Evolutionary conservation across 2,797 vertebrate genomes (phyloP).

Genomic region (Macropodus opercularis): DNA sequence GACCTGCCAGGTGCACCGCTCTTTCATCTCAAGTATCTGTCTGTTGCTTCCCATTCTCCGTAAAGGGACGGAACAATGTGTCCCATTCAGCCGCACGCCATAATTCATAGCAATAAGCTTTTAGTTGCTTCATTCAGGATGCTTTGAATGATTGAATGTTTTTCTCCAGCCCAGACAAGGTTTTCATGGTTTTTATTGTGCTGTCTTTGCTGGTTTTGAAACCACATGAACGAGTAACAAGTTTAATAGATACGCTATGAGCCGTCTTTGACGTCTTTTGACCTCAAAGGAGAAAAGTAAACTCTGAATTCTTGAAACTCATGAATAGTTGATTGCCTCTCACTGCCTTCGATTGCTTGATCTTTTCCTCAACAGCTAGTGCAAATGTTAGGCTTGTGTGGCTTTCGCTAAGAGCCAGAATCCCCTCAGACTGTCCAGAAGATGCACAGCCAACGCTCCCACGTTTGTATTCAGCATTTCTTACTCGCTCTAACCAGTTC

Average conservation of each 20-base stretch:
- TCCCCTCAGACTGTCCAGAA: too few species aligned
- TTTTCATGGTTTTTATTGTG: conserved; percentile 14
- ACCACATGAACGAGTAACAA: conserved; percentile 6
- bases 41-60: conserved; percentile 54
- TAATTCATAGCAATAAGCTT: conserved; percentile 47
- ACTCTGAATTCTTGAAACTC: conserved; percentile 15
- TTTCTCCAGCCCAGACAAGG: neutral
- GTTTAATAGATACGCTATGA: conserved; percentile 1
- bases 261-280: conserved; percentile 37
- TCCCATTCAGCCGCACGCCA: conserved; percentile 38
- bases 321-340: conserved; percentile 52
- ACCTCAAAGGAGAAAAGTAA: conserved; percentile 29
- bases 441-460: neutral
- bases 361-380: conserved; percentile 25
- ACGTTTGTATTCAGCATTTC: conserved; percentile 22
- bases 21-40: conserved; percentile 73
- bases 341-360: conserved; percentile 18
- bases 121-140: conserved; percentile 24
- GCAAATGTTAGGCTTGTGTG: conserved; percentile 35
- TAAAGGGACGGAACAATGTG: conserved; percentile 54
- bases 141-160: conserved; percentile 17
- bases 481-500: conserved; percentile 9
- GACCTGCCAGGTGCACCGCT: conserved; percentile 68
- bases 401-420: neutral
- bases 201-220: conserved; percentile 21